phyloP scores from a whole-genome alignment of 2,797 vertebrate species.

The Iguana delicatissima region DNA sequence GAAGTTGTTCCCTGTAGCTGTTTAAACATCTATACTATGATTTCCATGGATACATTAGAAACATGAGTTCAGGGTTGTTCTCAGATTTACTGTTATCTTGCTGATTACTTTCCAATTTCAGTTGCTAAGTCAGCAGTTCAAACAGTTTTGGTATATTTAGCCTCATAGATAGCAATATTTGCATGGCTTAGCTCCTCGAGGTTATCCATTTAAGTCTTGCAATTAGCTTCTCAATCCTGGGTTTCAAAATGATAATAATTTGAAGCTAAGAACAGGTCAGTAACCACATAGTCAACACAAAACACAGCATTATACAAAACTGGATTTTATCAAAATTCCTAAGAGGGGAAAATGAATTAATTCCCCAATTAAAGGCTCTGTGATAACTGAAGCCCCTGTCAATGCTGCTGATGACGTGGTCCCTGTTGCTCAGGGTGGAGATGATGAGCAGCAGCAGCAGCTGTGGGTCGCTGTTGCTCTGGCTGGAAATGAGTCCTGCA shows the following conservation, averaged over 20 bases:
- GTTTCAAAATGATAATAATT: constrained; percentile 71
- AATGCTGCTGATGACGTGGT: too few relatives aligned
- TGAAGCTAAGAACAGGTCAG: constrained; percentile 73
- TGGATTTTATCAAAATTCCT: constrained; percentile 29
- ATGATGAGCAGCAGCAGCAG: too few relatives aligned
- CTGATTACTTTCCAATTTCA: constrained; percentile 62
- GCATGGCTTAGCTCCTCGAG: constrained; percentile 67
- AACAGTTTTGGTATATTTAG: constrained; percentile 61
- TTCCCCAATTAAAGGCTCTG: neutral
- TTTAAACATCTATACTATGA: constrained; percentile 61
- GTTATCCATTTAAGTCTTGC: constrained; percentile 75
- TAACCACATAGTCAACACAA: constrained; percentile 68
- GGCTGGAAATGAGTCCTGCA: too few relatives aligned
- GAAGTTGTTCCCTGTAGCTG: constrained; percentile 16
- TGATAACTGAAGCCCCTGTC: too few relatives aligned
- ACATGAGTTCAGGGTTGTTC: constrained; percentile 49
- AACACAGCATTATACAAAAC: constrained; percentile 52
- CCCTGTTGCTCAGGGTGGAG: too few relatives aligned
- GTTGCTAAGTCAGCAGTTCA: constrained; percentile 72
- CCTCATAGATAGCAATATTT: constrained; percentile 70
- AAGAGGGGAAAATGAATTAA: constrained; percentile 25
- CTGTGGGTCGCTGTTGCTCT: too few relatives aligned
- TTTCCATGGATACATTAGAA: constrained; percentile 51
- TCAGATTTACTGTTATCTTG: constrained; percentile 62
- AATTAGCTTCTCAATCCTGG: constrained; percentile 79